Conservation (phyloP, 2,888 invertebrate species). For the Linnaemya vulpina region DNA sequence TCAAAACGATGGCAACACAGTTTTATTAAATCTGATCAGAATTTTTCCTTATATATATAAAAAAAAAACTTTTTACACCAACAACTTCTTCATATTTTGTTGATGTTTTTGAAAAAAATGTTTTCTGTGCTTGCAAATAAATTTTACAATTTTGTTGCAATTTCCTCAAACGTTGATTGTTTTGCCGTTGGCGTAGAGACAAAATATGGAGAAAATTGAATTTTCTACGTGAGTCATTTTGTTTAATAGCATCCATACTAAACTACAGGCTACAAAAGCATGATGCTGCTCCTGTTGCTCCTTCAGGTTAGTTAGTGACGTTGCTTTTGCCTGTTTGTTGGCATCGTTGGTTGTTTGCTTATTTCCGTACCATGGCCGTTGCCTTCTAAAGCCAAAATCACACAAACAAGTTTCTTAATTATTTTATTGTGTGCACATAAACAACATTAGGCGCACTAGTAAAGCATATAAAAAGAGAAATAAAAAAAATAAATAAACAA, state of each 20-base stretch:
- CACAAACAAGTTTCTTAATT: conserved; percentile 60
- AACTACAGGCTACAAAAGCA: background rate
- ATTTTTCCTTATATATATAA: background rate
- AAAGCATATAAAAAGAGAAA: background rate
- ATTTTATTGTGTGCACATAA: conserved; percentile 56
- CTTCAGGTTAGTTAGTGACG: conserved; percentile 4
- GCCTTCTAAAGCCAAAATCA: conserved; percentile 2
- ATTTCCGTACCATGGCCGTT: background rate
- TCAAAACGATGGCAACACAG: too few species aligned
- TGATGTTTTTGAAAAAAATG: conserved; percentile 14
- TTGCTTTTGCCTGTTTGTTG: background rate
- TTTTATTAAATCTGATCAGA: too few species aligned
- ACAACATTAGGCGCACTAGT: conserved; percentile 28
- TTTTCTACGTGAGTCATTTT: conserved; percentile 62
- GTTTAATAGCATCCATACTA: conserved; percentile 27
- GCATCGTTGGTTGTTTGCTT: conserved; percentile 18
- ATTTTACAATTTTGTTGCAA: conserved; percentile 57
- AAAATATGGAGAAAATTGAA: conserved; percentile 67
- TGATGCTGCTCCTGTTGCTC: conserved; percentile 29
- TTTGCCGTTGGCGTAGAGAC: conserved; percentile 60
- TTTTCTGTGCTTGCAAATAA: conserved; percentile 28
- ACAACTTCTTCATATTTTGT: background rate
- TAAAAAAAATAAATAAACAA: too few species aligned
- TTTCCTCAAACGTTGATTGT: conserved; percentile 52
- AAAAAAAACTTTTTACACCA: background rate